These are phyloP conservation scores for Chondrilla cf. caribensis DNA, from an alignment of 37 sponge, comb jelly and placozoan genomes.

Conservation along the genomic window DNA sequence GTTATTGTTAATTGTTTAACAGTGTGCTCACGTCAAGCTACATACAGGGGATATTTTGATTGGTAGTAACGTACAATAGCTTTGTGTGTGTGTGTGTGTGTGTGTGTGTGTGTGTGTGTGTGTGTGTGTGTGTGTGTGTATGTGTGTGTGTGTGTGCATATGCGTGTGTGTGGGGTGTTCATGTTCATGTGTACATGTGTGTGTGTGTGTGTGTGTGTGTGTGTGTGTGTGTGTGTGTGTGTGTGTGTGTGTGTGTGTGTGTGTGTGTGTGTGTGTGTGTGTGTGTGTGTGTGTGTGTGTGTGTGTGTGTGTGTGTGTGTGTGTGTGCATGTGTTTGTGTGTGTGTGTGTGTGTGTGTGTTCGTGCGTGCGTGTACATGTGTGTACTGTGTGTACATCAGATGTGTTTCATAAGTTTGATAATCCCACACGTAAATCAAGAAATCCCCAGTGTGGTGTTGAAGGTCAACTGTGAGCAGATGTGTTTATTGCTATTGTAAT, in stretches of 20 bases:
- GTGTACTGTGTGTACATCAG: constrained; percentile 32
- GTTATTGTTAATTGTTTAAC: too few relatives aligned
- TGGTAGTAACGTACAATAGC: too few relatives aligned
- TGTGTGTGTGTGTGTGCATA: constrained; percentile 7
- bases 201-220: constrained; percentile 10
- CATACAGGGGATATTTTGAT: too few relatives aligned
- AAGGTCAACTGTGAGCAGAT: too few relatives aligned
- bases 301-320: constrained; percentile 31
- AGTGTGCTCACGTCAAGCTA: too few relatives aligned
- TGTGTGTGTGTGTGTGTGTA: not conserved
- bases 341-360: constrained; percentile 19
- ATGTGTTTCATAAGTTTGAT: too few relatives aligned
- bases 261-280: constrained; percentile 10
- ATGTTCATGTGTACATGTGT: not conserved
- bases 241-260: constrained; percentile 13
- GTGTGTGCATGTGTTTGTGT: not conserved
- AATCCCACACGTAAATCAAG: too few relatives aligned
- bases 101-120: too few relatives aligned
- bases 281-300: constrained; percentile 1
- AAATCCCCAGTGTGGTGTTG: too few relatives aligned
- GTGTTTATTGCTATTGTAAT: too few relatives aligned
- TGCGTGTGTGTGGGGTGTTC: not conserved
- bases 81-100: too few relatives aligned
- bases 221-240: constrained; percentile 3
- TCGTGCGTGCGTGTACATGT: constrained; percentile 37